Evolutionary conservation across 2,888 invertebrate genomes (phyloP).

Genomic region (Augochlorella aurata): DNA sequence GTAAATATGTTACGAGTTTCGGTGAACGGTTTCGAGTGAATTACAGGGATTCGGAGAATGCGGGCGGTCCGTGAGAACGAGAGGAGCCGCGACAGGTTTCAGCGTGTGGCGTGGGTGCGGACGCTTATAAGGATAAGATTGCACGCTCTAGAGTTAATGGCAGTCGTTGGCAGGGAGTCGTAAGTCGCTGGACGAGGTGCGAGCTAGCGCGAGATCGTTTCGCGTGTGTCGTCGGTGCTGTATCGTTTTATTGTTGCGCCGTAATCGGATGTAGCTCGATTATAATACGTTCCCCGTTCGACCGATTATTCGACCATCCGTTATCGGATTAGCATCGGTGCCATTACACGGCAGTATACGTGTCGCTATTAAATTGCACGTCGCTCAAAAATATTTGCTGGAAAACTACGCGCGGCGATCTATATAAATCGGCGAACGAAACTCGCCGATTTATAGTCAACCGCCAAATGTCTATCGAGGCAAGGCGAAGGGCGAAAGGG

Average conservation of each 20-base stretch:
- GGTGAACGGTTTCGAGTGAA: not conserved
- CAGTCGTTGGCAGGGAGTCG: not conserved
- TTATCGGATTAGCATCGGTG: not conserved
- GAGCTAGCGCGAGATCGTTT: not conserved
- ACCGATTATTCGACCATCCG: not conserved
- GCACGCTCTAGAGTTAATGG: constrained; percentile 1
- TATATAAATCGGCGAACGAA: too few species aligned
- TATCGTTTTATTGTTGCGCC: not conserved
- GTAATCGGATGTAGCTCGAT: not conserved
- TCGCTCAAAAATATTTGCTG: too few species aligned
- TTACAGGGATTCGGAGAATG: not conserved
- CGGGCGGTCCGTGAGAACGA: not conserved
- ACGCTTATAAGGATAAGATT: constrained; percentile 1
- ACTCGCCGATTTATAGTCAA: too few species aligned
- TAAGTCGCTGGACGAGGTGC: not conserved
- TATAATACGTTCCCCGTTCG: not conserved
- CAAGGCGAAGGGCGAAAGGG: not conserved
- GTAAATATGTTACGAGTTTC: not conserved
- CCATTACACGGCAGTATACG: not conserved
- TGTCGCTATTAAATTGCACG: too few species aligned
- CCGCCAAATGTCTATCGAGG: not conserved
- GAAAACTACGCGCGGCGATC: too few species aligned
- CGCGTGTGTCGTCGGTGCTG: not conserved
- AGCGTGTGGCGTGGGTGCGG: not conserved
- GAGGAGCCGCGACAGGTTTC: not conserved